A percentile compares a stretch with the other conserved stretches of the same genome.
These are phyloP conservation scores for Mustela lutreola DNA, from an alignment of 2,113 vertebrate genomes.

Conservation along the genomic window DNA sequence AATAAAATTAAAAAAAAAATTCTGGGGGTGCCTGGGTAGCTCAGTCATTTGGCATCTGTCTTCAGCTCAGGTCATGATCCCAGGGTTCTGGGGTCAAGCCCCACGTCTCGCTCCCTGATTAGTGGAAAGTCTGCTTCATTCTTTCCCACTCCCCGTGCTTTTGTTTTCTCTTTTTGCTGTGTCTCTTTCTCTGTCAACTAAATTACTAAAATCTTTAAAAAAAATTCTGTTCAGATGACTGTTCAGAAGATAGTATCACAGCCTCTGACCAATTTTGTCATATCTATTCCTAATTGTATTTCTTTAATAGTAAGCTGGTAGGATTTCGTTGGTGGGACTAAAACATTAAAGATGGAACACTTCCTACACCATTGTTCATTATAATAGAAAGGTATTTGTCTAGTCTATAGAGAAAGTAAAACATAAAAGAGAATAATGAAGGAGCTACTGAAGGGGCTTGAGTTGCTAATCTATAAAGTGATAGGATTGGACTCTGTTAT, in stretches of 20 bases:
- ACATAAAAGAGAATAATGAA: background rate
- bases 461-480: background rate
- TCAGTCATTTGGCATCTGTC: no score
- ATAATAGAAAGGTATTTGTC: background rate
- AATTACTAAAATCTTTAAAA: no score
- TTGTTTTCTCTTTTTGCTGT: no score
- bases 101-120: no score
- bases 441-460: background rate
- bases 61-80: no score
- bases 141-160: no score
- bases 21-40: no score
- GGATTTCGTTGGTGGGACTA: background rate
- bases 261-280: background rate
- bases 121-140: no score
- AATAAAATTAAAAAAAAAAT: background rate
- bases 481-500: background rate
- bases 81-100: no score
- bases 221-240: constrained; percentile 6
- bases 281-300: background rate
- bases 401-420: background rate
- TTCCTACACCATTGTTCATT: background rate
- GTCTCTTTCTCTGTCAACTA: no score
- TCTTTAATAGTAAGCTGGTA: background rate
- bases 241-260: constrained; percentile 8
- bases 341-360: constrained; percentile 2